phyloP scores from a whole-genome alignment of 2,113 vertebrate genomes.

The Gobio gobio region DNA sequence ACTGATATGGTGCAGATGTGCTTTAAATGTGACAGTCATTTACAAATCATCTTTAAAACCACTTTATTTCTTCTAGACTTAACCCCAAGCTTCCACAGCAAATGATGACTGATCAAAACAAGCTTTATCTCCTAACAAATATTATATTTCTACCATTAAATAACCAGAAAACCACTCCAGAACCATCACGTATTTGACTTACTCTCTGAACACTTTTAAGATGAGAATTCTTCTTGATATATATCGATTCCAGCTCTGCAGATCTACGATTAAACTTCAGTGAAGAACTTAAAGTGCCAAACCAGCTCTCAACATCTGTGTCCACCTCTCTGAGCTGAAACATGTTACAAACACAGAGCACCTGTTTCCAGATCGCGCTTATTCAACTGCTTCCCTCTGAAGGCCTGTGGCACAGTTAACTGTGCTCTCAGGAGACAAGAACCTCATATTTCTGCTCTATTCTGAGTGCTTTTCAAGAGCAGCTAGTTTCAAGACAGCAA shows the following conservation, averaged over 20 bases:
- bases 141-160: neutral
- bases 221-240: neutral
- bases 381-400: neutral
- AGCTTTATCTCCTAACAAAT: neutral
- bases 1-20: no score
- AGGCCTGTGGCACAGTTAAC: slow-evolving; percentile 34
- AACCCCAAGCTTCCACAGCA: neutral
- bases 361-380: slow-evolving; percentile 8
- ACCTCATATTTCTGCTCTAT: slow-evolving; percentile 13
- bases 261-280: neutral
- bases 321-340: slow-evolving; percentile 29
- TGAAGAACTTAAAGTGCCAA: neutral
- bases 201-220: neutral
- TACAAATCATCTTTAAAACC: no score
- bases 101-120: neutral
- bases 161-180: neutral
- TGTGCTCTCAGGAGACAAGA: neutral
- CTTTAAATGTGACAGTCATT: no score
- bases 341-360: neutral
- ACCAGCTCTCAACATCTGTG: slow-evolving; percentile 15
- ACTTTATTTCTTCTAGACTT: no score
- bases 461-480: slow-evolving; percentile 41
- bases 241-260: neutral
- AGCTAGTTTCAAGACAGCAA: slow-evolving; percentile 44
- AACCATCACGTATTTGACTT: neutral